Evolutionary conservation across 2,797 vertebrate species (phyloP).

Genomic region (Sebastes hopkinsi): DNA sequence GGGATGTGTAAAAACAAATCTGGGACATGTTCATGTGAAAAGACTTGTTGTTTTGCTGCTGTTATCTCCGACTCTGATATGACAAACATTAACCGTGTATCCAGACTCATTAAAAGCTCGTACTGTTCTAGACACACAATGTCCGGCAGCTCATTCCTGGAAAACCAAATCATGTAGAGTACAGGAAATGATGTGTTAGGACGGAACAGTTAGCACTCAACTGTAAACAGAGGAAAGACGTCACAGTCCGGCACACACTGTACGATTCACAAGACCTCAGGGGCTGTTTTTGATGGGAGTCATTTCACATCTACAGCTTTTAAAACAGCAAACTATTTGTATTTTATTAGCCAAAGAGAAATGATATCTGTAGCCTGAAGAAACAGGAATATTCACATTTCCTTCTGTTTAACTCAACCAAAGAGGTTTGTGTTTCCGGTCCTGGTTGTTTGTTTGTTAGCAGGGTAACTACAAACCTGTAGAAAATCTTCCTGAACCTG

Average conservation of each 20-base stretch:
- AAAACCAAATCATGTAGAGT: neutral
- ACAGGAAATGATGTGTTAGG: neutral
- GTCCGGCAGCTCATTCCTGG: neutral
- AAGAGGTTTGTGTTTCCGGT: neutral
- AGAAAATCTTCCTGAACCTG: too few relatives aligned
- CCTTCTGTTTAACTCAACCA: neutral
- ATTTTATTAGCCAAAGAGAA: neutral
- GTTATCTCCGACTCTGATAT: neutral
- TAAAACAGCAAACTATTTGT: neutral
- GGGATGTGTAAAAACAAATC: neutral
- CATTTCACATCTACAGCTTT: neutral
- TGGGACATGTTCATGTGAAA: neutral
- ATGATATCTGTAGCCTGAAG: neutral
- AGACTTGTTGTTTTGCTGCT: neutral
- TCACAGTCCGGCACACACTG: neutral
- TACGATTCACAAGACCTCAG: neutral
- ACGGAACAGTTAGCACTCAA: neutral
- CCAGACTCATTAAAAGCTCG: neutral
- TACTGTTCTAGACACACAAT: neutral
- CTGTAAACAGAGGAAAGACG: neutral
- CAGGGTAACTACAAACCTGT: neutral
- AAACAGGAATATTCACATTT: neutral
- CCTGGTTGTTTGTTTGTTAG: neutral
- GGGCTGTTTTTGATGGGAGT: neutral
- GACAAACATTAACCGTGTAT: neutral